Evolutionary conservation across 2,113 vertebrate species (phyloP).

Genomic region (Nestor notabilis): DNA sequence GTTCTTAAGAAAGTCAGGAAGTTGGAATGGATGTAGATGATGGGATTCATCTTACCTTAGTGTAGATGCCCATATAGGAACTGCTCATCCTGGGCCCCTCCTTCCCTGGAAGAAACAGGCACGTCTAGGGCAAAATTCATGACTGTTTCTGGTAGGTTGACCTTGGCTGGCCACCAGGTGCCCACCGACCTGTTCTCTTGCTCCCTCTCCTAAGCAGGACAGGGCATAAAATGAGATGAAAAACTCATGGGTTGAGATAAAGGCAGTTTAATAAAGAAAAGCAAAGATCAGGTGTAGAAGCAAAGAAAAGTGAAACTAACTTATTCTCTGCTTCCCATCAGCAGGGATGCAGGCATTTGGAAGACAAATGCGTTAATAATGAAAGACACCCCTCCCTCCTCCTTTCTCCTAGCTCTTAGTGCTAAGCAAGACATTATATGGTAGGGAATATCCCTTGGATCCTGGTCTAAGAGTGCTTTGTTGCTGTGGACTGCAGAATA

Average conservation of each 20-base stretch:
- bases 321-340: background rate
- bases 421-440: background rate
- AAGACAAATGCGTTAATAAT: background rate
- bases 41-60: background rate
- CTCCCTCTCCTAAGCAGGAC: background rate
- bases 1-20: background rate
- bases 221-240: background rate
- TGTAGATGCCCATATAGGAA: background rate
- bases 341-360: background rate
- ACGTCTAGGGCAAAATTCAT: background rate
- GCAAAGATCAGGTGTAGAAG: background rate
- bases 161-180: background rate
- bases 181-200: background rate
- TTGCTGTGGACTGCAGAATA: background rate
- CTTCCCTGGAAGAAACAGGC: background rate
- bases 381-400: rapidly evolving
- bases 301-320: background rate
- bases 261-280: background rate
- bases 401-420: background rate
- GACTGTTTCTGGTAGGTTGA: background rate
- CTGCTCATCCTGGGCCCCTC: background rate
- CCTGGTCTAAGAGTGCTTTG: background rate
- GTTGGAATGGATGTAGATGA: background rate
- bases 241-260: background rate
- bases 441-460: background rate